These are phyloP conservation scores for Phocoena phocoena DNA, from an alignment of 2,113 vertebrate genomes.

Conservation along the genomic window DNA sequence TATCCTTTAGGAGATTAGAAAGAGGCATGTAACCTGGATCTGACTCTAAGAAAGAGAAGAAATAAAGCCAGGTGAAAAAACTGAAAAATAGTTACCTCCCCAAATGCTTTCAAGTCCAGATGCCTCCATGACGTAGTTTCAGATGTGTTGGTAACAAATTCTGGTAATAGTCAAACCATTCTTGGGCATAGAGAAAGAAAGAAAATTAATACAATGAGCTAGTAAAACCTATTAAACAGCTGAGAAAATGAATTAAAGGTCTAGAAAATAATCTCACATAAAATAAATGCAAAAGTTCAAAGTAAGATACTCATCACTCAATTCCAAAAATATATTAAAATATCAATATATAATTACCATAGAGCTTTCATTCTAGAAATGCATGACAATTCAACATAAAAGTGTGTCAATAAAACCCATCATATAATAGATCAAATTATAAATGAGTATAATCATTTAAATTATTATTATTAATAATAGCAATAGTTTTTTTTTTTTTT, in stretches of 20 bases:
- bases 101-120: no score
- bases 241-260: background rate
- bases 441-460: background rate
- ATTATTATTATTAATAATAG: background rate
- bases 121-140: no score
- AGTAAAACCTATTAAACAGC: background rate
- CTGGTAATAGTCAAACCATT: background rate
- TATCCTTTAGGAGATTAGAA: background rate
- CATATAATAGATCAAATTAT: background rate
- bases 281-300: background rate
- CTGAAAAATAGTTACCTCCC: no score
- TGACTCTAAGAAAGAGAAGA: no score
- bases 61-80: no score
- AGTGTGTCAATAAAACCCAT: background rate
- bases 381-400: background rate
- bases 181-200: background rate
- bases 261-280: background rate
- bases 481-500: background rate
- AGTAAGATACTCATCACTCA: background rate
- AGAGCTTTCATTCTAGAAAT: background rate
- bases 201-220: background rate
- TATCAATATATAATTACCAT: background rate
- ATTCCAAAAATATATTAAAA: background rate
- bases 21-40: rapidly evolving
- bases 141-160: no score